Conservation (phyloP, 2,888 invertebrate species). For the Camptogramma bilineatum region DNA sequence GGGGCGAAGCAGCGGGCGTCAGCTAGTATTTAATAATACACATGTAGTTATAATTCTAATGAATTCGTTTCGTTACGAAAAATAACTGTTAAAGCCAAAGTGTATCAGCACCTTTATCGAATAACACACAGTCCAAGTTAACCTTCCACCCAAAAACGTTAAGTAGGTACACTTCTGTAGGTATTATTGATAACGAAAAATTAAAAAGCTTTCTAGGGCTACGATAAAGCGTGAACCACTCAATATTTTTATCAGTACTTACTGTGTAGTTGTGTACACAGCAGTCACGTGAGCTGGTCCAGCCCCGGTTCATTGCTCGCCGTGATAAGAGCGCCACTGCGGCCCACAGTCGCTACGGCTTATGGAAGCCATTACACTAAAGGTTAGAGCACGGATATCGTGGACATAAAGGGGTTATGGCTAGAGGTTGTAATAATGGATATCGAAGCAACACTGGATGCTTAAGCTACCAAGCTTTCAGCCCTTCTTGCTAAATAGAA, state of each 20-base stretch:
- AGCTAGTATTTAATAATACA: too few relatives aligned
- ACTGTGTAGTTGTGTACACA: neutral
- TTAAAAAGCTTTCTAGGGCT: conserved; percentile 6
- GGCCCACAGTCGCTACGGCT: conserved; percentile 1
- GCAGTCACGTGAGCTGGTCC: neutral
- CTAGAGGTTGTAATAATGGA: conserved; percentile 14
- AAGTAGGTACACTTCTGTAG: neutral
- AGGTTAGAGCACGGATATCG: conserved; percentile 13
- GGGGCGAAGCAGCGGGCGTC: too few relatives aligned
- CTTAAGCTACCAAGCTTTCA: neutral
- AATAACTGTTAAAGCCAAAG: neutral
- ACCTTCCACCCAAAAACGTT: neutral
- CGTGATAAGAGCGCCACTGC: conserved; percentile 24
- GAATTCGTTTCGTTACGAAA: neutral
- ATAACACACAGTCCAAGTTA: neutral
- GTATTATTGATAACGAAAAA: neutral
- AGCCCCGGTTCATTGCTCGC: conserved; percentile 19
- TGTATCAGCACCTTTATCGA: neutral
- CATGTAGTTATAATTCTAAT: too few relatives aligned
- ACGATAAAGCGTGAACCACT: conserved; percentile 21
- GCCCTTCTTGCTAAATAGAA: neutral
- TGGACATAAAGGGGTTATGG: conserved; percentile 6
- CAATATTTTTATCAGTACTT: conserved; percentile 13
- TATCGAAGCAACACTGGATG: conserved; percentile 1
- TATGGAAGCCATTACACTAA: conserved; percentile 16